phyloP scores from a whole-genome alignment of 2,797 vertebrate genomes.

The Myotis daubentonii region DNA sequence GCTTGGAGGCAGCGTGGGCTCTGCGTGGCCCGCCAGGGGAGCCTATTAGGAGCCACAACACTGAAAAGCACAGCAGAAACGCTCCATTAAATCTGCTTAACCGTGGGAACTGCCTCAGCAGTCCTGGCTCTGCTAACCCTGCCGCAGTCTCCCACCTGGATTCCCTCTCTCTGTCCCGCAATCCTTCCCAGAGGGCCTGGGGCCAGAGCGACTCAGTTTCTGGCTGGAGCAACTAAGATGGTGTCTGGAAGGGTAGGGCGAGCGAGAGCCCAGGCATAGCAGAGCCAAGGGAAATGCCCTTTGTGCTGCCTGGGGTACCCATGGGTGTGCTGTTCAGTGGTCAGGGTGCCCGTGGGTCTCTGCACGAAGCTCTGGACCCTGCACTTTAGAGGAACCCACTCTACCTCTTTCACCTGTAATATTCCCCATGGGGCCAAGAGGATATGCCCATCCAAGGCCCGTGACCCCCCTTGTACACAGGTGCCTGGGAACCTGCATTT shows the following conservation, averaged over 20 bases:
- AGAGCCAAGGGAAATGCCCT: background rate
- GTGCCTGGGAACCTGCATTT: background rate
- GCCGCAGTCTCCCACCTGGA: background rate
- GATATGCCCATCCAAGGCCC: background rate
- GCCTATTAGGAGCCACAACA: slow-evolving; percentile 67
- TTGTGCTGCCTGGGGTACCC: rapidly evolving
- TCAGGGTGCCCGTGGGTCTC: background rate
- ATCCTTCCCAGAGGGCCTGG: background rate
- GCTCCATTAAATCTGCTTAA: slow-evolving; percentile 43
- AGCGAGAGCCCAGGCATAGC: background rate
- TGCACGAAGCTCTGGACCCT: background rate
- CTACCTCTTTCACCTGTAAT: background rate
- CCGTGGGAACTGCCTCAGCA: background rate
- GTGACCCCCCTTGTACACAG: background rate
- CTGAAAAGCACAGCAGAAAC: slow-evolving; percentile 67
- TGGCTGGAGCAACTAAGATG: background rate
- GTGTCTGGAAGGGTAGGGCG: background rate
- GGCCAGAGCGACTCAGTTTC: background rate
- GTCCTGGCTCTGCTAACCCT: background rate
- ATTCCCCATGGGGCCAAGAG: background rate
- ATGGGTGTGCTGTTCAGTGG: rapidly evolving
- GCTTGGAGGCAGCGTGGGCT: slow-evolving; percentile 64
- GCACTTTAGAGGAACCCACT: background rate
- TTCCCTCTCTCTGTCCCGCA: background rate
- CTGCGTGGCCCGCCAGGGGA: background rate